phyloP scores from a whole-genome alignment of 1,140 invertebrate species.

The Eurosta solidaginis region DNA sequence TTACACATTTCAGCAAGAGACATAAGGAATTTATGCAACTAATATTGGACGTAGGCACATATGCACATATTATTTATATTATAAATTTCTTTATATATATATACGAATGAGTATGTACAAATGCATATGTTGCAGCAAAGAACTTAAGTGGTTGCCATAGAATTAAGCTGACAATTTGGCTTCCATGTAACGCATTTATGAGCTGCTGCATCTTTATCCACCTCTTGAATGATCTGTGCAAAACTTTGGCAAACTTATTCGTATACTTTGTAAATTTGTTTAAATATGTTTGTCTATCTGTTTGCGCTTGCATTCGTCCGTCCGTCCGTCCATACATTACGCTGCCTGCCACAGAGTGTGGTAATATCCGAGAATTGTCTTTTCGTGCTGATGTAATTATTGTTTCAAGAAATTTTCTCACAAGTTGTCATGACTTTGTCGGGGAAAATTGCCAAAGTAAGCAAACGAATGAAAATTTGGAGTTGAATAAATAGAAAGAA shows the following conservation, averaged over 20 bases:
- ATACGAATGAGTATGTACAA: not conserved
- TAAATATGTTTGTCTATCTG: not conserved
- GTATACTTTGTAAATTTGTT: conserved; percentile 17
- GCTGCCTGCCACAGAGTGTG: not conserved
- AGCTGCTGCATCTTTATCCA: not conserved
- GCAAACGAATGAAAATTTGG: not conserved
- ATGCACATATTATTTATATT: too few relatives aligned
- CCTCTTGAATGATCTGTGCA: not conserved
- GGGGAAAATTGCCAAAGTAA: conserved; percentile 17
- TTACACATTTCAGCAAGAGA: conserved; percentile 7
- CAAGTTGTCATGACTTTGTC: conserved; percentile 19
- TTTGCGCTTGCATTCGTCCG: not conserved
- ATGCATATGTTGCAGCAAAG: not conserved
- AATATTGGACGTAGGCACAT: not conserved
- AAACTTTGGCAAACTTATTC: not conserved
- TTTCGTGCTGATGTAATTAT: conserved; percentile 28
- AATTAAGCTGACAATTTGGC: conserved; percentile 5
- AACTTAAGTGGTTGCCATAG: not conserved
- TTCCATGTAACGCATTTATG: conserved; percentile 16
- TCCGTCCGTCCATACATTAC: not conserved
- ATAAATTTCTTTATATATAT: too few relatives aligned
- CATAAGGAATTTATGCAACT: conserved; percentile 21
- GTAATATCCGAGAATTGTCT: conserved; percentile 23
- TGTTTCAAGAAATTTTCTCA: conserved; percentile 26
- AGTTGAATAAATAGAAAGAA: not conserved